These are phyloP conservation scores for Danio aesculapii DNA, from an alignment of 2,797 vertebrate genomes.

Conservation along the genomic window DNA sequence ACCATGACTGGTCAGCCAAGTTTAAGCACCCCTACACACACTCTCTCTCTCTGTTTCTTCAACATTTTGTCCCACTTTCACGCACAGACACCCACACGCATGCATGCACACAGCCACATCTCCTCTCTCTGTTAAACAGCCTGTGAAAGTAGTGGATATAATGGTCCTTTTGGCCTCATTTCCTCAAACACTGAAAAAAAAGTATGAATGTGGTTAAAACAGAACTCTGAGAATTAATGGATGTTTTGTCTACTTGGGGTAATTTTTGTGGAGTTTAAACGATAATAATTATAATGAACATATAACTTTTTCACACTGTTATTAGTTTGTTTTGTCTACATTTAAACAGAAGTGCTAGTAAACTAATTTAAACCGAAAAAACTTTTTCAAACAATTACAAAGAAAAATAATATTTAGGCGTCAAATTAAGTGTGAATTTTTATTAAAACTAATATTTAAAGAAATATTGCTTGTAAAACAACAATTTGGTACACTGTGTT, in stretches of 20 bases:
- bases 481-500: too few species aligned
- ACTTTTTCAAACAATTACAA: too few species aligned
- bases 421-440: too few species aligned
- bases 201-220: conserved; percentile 5
- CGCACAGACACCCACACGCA: conserved; percentile 35
- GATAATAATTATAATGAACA: too few species aligned
- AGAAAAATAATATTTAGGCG: too few species aligned
- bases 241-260: not conserved
- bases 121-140: conserved; percentile 55
- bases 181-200: conserved; percentile 54
- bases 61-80: conserved; percentile 48
- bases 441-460: too few species aligned
- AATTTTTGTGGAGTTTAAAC: not conserved
- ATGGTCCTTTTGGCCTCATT: conserved; percentile 59
- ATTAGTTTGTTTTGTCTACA: not conserved
- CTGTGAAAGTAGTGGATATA: conserved; percentile 60
- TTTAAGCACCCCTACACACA: conserved; percentile 48
- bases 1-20: conserved; percentile 53
- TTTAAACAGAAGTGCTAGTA: not conserved
- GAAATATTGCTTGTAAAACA: too few species aligned
- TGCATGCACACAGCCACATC: conserved; percentile 36
- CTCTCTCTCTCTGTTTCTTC: conserved; percentile 37
- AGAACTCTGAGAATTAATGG: conserved; percentile 2
- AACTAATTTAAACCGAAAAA: too few species aligned
- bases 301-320: not conserved